Base-by-base conservation (phyloP, 2,888 invertebrate species). In the Eristalinus sepulchralis region DNA sequence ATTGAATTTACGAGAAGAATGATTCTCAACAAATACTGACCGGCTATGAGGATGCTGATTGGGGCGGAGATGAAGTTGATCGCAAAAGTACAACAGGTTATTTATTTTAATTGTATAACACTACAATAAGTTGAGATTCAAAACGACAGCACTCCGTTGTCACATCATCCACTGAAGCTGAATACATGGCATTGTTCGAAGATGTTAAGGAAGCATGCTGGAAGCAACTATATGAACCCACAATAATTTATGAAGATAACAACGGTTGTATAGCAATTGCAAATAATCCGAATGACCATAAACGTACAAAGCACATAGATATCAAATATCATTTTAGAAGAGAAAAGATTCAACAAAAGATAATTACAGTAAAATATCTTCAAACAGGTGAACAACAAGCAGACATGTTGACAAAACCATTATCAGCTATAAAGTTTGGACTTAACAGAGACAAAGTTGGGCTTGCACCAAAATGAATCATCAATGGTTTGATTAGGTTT, bases 41-140 rank as follows among this genome's bases (percentile, higher is more conserved):
- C 72, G 88, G 86, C 11, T 88, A 88, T 82, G 81, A 84, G 1
- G 86, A 88, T 62, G 89, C 88, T 9, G 88, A 89, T 79, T 89
- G 88, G 87, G 82, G 68, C 20, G 86, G 83, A 17, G 70, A 68
- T 82, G 72, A 81, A n/a, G 83, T 17, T 34, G 88, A 88, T 24
- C 87, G 88, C 68, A 89, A 24, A 78, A 88, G 88, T 62, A 88
- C 66, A 13, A 57, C 76, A 22, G 57, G 66, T 31, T 76, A 67
- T 39, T 13, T 76, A 57, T 76, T 76, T 34, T 67, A 76, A 67
- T n/a, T 66, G 31, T 63, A 47, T 63, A 53, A 31, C 33, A 60
- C 31, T 13, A 24, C 47, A 22, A 59, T 72, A 39, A 11, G 17
- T n/a, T 75, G 75, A 57, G n/a, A 9, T 64, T 57, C 64, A 53